A percentile compares a stretch with the other conserved stretches of the same genome.
These are phyloP conservation scores for Aplochiton taeniatus DNA, from an alignment of 2,797 vertebrate genomes.

Conservation along the genomic window DNA sequence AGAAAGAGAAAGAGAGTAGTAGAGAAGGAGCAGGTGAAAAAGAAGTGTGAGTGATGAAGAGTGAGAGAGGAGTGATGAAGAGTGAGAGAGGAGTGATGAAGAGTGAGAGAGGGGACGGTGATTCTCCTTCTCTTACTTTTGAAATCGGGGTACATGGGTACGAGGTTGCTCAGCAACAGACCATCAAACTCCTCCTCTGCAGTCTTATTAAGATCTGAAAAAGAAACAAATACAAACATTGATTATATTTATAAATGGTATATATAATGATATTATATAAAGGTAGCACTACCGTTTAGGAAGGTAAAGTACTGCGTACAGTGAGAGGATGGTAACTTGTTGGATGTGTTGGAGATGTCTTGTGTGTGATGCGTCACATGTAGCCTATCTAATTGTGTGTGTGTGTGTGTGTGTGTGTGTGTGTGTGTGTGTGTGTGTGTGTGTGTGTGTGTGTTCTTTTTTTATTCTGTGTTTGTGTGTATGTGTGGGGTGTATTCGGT, in stretches of 20 bases:
- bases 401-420: background rate
- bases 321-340: too few species aligned
- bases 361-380: background rate
- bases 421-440: background rate
- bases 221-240: too few species aligned
- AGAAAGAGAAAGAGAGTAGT: background rate
- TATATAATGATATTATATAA: too few species aligned
- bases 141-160: constrained; percentile 89
- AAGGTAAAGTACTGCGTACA: too few species aligned
- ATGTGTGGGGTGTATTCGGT: background rate
- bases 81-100: background rate
- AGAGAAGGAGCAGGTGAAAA: too few species aligned
- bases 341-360: too few species aligned
- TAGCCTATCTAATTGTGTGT: too few species aligned
- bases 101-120: background rate
- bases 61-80: background rate
- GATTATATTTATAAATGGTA: too few species aligned
- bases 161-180: constrained; percentile 83
- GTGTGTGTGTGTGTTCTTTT: background rate
- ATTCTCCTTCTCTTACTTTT: constrained; percentile 79
- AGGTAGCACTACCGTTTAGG: too few species aligned
- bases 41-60: background rate
- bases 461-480: constrained; percentile 3
- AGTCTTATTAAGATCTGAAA: constrained; percentile 63
- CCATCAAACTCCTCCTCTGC: constrained; percentile 78